Percentiles rank a stretch among this genome's conserved stretches.
Conservation (phyloP, 2,888 invertebrate species). For the Merodon equestris region DNA sequence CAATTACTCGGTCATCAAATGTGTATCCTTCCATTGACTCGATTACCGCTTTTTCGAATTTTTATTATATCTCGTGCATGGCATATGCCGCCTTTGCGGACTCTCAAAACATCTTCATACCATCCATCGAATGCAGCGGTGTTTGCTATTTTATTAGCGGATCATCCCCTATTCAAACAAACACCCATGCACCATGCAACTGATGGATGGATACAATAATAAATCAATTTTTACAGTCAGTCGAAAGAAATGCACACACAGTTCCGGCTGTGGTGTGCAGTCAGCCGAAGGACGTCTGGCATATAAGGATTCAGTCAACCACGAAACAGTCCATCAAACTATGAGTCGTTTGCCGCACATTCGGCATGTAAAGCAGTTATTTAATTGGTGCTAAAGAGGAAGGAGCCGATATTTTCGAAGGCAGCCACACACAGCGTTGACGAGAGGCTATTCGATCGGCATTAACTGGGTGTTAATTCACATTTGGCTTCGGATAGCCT, state of each 20-base stretch:
- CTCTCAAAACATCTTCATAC: constrained; percentile 23
- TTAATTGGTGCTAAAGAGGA: constrained; percentile 25
- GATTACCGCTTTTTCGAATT: not conserved
- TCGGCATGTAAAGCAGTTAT: constrained; percentile 55
- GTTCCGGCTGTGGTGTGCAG: constrained; percentile 57
- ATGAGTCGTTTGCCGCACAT: constrained; percentile 28
- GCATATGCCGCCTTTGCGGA: constrained; percentile 48
- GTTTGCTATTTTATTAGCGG: constrained; percentile 64
- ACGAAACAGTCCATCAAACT: constrained; percentile 55
- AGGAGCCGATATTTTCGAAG: constrained; percentile 39
- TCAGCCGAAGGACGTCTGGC: constrained; percentile 42
- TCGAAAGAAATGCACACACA: constrained; percentile 18
- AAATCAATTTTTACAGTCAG: constrained; percentile 64
- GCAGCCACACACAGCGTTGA: constrained; percentile 58
- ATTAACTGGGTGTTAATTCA: constrained; percentile 59
- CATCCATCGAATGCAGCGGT: constrained; percentile 10
- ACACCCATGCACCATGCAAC: constrained; percentile 17
- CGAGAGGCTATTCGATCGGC: constrained; percentile 45
- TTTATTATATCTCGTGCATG: constrained; percentile 26
- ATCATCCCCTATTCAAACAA: constrained; percentile 57
- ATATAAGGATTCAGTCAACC: constrained; percentile 51
- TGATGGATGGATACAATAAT: constrained; percentile 48
- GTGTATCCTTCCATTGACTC: constrained; percentile 9
- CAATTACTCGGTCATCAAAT: constrained; percentile 40
- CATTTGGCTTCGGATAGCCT: constrained; percentile 25